These are phyloP conservation scores for Sesamia nonagrioides DNA, from an alignment of 1,140 invertebrate genomes.

Conservation along the genomic window DNA sequence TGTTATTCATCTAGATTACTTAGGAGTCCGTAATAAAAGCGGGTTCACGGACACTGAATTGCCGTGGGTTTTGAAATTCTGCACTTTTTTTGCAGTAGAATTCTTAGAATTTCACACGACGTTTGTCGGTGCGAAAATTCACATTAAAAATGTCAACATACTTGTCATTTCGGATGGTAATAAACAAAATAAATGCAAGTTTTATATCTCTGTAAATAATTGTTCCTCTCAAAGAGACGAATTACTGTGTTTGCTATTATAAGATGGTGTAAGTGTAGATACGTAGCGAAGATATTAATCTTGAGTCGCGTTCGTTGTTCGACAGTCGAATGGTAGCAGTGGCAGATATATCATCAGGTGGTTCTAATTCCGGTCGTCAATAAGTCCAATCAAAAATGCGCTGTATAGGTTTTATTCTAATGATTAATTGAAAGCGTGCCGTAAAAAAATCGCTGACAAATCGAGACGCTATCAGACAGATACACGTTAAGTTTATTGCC, in stretches of 20 bases:
- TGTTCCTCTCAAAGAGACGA: constrained; percentile 53
- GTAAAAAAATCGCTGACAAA: constrained; percentile 78
- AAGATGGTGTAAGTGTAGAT: constrained; percentile 45
- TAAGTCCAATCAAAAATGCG: constrained; percentile 59
- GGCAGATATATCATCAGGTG: constrained; percentile 53
- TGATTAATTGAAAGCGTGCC: constrained; percentile 67
- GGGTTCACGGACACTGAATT: constrained; percentile 74
- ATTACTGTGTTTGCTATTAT: constrained; percentile 48
- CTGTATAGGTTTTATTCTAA: constrained; percentile 60
- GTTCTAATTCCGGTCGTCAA: constrained; percentile 58
- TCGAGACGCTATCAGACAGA: constrained; percentile 67
- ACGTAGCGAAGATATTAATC: constrained; percentile 42
- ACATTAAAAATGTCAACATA: constrained; percentile 68
- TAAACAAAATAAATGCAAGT: constrained; percentile 68
- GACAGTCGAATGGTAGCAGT: constrained; percentile 40
- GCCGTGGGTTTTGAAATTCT: constrained; percentile 70
- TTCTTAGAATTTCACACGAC: constrained; percentile 69
- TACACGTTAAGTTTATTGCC: constrained; percentile 64
- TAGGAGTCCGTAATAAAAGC: constrained; percentile 70
- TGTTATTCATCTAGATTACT: constrained; percentile 79
- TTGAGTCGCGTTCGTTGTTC: constrained; percentile 9
- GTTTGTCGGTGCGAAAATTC: constrained; percentile 69
- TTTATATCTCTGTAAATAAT: constrained; percentile 70
- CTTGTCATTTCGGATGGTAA: constrained; percentile 62
- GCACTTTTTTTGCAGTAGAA: constrained; percentile 80